Evolutionary conservation across 2,888 invertebrate species (phyloP).

Genomic region (Cecidostiba fungosa): DNA sequence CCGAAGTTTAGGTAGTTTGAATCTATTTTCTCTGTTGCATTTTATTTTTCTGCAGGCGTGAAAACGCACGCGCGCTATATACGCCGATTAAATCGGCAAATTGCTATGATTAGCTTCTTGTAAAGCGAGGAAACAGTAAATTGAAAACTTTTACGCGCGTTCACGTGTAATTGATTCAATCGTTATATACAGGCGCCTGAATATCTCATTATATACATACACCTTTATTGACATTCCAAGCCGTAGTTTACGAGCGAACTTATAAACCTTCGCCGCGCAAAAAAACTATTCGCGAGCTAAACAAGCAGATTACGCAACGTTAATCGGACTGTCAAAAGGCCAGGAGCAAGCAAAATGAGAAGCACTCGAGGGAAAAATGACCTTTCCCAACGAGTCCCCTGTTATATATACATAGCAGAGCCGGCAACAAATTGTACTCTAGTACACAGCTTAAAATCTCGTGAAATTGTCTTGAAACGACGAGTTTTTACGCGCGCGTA

Average conservation of each 20-base stretch:
- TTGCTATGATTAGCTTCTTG: too few relatives aligned
- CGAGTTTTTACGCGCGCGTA: neutral
- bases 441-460: neutral
- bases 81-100: too few relatives aligned
- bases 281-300: neutral
- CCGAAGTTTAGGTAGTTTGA: neutral
- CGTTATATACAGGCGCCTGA: neutral
- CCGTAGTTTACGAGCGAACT: neutral
- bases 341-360: neutral
- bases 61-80: too few relatives aligned
- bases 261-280: neutral
- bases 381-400: neutral
- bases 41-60: neutral
- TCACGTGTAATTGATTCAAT: neutral
- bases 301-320: conserved; percentile 8
- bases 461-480: conserved; percentile 3
- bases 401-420: neutral
- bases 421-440: neutral
- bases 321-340: conserved; percentile 13
- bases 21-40: too few relatives aligned
- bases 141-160: neutral
- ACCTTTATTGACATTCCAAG: neutral
- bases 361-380: neutral
- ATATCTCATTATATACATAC: neutral
- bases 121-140: neutral